Evolutionary conservation across 1,140 invertebrate genomes (phyloP), one percentile per base, ranked within the genome.

Genomic region (Micrasema minimum): DNA sequence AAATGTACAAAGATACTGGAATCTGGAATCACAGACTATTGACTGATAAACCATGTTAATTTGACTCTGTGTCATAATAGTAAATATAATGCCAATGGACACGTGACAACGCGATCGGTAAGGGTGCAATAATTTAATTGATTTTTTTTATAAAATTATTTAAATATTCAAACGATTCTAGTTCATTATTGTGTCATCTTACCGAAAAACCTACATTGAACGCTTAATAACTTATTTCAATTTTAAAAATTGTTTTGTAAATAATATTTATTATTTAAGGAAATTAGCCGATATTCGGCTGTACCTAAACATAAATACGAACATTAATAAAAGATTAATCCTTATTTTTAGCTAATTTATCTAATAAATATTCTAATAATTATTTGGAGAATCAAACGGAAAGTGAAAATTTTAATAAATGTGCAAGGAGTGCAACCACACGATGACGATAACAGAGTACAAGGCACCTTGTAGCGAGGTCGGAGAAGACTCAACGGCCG

Each of bases 401-500:
- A 11, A 31, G 51, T 55, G 51, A 35, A 55, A 55, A 55, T 6
- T n/a, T 31, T 57, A 57, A 41, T 67, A 67, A 65, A 75, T 75
- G 72, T 75, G 72, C 41, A 71, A 69, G 18, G 72, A 75, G 43
- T 75, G 72, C 50, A 18, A 46, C 23, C 50, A 46, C 20, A 68
- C 31, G 22, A 75, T 75, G 72, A 75, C 72, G 18, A 66, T 75
- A 45, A 75, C 72, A 31, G 72, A 75, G 35, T 75, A 75, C 45
- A 71, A 65, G 35, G 53, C 72, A 51, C 72, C 72, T 1, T 75
- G 72, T 48, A 46, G 48, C 26, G 69, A 50, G n/a, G 41, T 61
- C 22, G 62, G 78, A 75, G 78, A 65, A 77, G 79, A 78, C 77
- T 76, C 77, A 80, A 79, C 79, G 78, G 78, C 76, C 77, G 79